Conservation (phyloP, 53 echinoderm and acorn worm species). For the Luidia sarsii region DNA sequence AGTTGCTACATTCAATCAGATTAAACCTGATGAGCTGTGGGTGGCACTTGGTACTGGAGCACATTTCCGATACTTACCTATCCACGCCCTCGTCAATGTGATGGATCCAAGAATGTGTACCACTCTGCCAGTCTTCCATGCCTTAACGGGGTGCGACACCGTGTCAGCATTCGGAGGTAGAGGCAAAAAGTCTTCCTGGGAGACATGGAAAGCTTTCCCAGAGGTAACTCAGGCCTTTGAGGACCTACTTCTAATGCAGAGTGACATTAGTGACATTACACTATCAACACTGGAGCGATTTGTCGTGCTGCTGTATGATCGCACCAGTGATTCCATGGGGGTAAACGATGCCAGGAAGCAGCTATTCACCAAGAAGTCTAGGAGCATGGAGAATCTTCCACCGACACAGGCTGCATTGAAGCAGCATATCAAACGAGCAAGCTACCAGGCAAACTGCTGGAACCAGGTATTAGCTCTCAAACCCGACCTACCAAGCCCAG, state of each 20-base stretch:
- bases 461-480: slow-evolving; percentile 18
- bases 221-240: slow-evolving; percentile 40
- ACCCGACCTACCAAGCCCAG: slow-evolving; percentile 49
- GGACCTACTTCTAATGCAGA: slow-evolving; percentile 9
- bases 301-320: slow-evolving; percentile 63
- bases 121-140: slow-evolving; percentile 47
- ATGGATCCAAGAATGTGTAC: background rate
- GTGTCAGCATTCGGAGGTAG: slow-evolving; percentile 42
- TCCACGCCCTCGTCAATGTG: background rate
- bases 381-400: slow-evolving; percentile 21
- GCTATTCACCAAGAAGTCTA: slow-evolving; percentile 35
- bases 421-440: slow-evolving; percentile 57
- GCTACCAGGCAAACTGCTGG: slow-evolving; percentile 49
- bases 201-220: slow-evolving; percentile 41
- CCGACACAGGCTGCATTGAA: slow-evolving; percentile 55
- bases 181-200: slow-evolving; percentile 65
- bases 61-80: slow-evolving; percentile 24
- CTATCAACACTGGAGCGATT: slow-evolving; percentile 47
- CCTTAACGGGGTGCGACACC: slow-evolving; percentile 60
- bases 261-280: slow-evolving; percentile 8
- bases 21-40: no score
- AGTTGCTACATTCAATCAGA: slow-evolving; percentile 5
- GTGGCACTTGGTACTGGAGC: slow-evolving; percentile 47
- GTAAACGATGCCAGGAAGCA: slow-evolving; percentile 40
- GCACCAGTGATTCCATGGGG: slow-evolving; percentile 29